Percentiles rank a stretch among this genome's conserved stretches.
Conservation (phyloP, 2,888 invertebrate genomes). For the Drosophila seclusa region DNA sequence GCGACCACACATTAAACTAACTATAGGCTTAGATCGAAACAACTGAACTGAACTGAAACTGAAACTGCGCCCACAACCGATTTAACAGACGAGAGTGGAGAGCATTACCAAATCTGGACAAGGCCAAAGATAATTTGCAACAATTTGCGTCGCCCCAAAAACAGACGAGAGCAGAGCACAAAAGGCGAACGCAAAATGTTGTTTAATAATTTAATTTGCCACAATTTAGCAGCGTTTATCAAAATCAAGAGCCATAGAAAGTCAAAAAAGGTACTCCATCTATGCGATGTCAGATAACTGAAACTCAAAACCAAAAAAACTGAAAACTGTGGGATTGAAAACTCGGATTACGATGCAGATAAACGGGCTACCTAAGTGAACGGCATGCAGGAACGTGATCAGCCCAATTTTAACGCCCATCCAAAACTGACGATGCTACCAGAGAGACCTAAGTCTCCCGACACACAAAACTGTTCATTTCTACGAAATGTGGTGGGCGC, state of each 20-base stretch:
- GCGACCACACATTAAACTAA: constrained; percentile 48
- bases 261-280: constrained; percentile 6
- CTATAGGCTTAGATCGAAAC: constrained; percentile 28
- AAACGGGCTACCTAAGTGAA: constrained; percentile 79
- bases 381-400: constrained; percentile 82
- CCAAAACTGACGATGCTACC: constrained; percentile 73
- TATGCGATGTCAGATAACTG: constrained; percentile 52
- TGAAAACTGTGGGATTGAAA: constrained; percentile 55
- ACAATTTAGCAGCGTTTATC: constrained; percentile 84
- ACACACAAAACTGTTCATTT: constrained; percentile 50
- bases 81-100: constrained; percentile 18
- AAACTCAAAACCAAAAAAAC: constrained; percentile 21
- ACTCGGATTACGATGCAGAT: constrained; percentile 74
- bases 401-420: constrained; percentile 84
- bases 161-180: constrained; percentile 37
- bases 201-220: constrained; percentile 84
- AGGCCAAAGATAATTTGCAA: constrained; percentile 80
- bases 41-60: constrained; percentile 7
- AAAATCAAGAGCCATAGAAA: constrained; percentile 55
- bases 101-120: constrained; percentile 72
- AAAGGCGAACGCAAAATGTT: constrained; percentile 71
- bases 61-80: constrained; percentile 38
- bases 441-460: constrained; percentile 26
- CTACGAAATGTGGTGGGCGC: constrained; percentile 79
- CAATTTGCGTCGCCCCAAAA: constrained; percentile 71